phyloP scores from a whole-genome alignment of 2,797 vertebrate species.

The Spinus pinus region DNA sequence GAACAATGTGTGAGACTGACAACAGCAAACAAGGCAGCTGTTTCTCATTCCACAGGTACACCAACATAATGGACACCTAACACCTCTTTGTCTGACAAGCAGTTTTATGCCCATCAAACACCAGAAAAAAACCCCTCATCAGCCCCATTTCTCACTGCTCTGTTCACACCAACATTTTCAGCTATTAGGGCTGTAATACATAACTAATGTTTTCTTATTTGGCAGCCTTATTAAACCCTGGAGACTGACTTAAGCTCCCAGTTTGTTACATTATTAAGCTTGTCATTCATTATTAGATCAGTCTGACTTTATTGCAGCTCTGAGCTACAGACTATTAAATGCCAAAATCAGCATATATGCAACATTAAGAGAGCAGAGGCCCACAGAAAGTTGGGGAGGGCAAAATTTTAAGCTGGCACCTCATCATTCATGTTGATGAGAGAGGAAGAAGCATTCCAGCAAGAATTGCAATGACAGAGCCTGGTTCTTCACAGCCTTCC shows the following conservation, averaged over 20 bases:
- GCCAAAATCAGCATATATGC: neutral
- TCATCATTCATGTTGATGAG: neutral
- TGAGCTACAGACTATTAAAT: neutral
- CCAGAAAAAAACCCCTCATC: neutral
- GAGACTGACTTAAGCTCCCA: slow-evolving; percentile 23
- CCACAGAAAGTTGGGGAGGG: neutral
- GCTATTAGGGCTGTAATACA: neutral
- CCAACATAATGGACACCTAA: neutral
- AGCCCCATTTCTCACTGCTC: neutral
- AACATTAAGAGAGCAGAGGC: neutral
- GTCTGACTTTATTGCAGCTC: slow-evolving; percentile 14
- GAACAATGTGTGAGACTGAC: neutral
- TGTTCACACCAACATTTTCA: neutral
- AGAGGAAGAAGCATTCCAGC: neutral
- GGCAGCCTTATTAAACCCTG: slow-evolving; percentile 43
- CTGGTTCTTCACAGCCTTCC: neutral
- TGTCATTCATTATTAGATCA: slow-evolving; percentile 56
- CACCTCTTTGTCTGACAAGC: neutral
- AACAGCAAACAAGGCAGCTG: neutral
- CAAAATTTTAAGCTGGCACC: neutral
- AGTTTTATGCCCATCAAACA: neutral
- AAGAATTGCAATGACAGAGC: neutral
- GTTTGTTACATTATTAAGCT: slow-evolving; percentile 46
- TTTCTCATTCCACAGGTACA: neutral
- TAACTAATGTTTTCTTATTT: slow-evolving; percentile 43